Conservation (phyloP, 2,888 invertebrate genomes). For the Tachina lurida region DNA sequence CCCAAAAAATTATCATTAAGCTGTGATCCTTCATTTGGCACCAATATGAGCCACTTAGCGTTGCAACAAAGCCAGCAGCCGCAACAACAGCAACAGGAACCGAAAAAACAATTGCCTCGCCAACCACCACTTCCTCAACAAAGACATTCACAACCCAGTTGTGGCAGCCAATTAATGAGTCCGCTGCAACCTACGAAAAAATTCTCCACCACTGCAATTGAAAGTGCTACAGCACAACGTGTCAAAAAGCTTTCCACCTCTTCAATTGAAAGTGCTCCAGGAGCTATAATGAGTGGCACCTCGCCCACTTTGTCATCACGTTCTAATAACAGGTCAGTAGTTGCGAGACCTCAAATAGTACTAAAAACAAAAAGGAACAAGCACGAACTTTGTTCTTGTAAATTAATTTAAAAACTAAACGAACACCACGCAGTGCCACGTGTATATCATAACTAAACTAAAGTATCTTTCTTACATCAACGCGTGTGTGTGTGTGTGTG, state of each 20-base stretch:
- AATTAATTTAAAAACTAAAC: slow-evolving; percentile 1
- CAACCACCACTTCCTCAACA: slow-evolving; percentile 70
- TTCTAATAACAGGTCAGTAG: slow-evolving; percentile 66
- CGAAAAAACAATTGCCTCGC: slow-evolving; percentile 50
- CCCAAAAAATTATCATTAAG: slow-evolving; percentile 75
- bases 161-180: slow-evolving; percentile 57
- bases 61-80: slow-evolving; percentile 71
- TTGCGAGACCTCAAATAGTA: slow-evolving; percentile 38
- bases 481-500: slow-evolving; percentile 30
- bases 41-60: slow-evolving; percentile 76
- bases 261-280: slow-evolving; percentile 73
- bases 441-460: not conserved
- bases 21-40: slow-evolving; percentile 78
- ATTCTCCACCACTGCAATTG: slow-evolving; percentile 66
- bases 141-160: slow-evolving; percentile 66
- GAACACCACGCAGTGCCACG: slow-evolving; percentile 35
- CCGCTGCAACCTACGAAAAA: slow-evolving; percentile 47
- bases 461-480: slow-evolving; percentile 21
- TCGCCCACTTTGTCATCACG: slow-evolving; percentile 72
- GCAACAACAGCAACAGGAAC: slow-evolving; percentile 61
- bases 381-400: slow-evolving; percentile 24
- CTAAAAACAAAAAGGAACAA: slow-evolving; percentile 10
- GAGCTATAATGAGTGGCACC: slow-evolving; percentile 74
- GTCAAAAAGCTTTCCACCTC: slow-evolving; percentile 51
- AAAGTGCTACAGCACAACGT: slow-evolving; percentile 69